Evolutionary conservation across 35 echinoderm and acorn worm genomes (phyloP), one percentile per base, ranked within the genome.

Genomic region (Patiria miniata): DNA sequence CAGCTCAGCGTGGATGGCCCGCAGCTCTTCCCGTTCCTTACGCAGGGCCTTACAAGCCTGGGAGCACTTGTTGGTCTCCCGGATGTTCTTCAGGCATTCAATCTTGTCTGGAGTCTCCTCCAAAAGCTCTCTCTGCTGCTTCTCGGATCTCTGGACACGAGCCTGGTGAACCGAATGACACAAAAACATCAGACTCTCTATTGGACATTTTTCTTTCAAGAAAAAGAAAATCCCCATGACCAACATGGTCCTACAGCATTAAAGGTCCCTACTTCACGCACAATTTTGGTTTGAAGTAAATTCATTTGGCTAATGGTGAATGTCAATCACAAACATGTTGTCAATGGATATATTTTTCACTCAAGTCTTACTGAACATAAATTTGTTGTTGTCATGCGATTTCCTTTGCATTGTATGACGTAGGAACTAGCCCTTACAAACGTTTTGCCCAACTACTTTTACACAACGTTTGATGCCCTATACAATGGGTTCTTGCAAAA

Each of bases 71-170:
- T 91, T 83, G 61, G 50, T 52, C 1, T 19, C 16, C 23, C n/a
- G 42, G 30, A 40, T 85, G 68, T 91, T 82, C 52, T 58, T 17
- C 39, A 85, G 39, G 44, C 82, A 85, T n/a, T 65, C 51, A 16
- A 36, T 39, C 28, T 39, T 14, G 2, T 78, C 36, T 28, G 73
- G 50, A 5, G 32, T 58, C 37, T 68, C 47, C 76, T 57, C 18
- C 9, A 14, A 36, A 16, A 87, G 17, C 5, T 53, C 59, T 18
- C 38, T 57, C 56, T 33, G 26, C 60, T 92, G 90, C 15, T 56
- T 51, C 19, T 50, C 37, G 39, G 77, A 87, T 52, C 79, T 87
- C 65, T 92, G 84, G 51, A 87, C 39, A 28, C 78, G 56, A n/a
- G 84, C 85, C 90, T 92, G 55, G 39, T 19, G 47, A 52, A 0